Base-by-base conservation (phyloP, 2,797 vertebrate genomes). In the Bryconaethiops microstoma region DNA sequence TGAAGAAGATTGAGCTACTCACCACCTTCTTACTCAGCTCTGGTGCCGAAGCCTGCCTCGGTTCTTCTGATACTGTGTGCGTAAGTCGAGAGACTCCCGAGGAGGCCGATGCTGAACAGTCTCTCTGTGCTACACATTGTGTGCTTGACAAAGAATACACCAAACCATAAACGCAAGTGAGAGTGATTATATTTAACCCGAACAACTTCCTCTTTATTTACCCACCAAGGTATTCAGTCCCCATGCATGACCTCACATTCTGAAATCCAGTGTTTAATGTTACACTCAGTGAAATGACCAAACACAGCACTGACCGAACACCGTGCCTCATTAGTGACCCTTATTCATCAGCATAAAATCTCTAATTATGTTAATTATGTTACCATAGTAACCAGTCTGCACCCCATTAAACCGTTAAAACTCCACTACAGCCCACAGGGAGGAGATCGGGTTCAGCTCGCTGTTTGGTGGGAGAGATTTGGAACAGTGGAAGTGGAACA, bases 201-300 rank as follows among this genome's bases (percentile, higher is more conserved):
- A 1, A 65, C 78, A 88, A 93, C 91, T 95, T 95, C 94, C 90
- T 83, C 74, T 63, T 92, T 88, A 52, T 81, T 77, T 79, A 50
- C 80, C 74, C 78, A 68, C 59, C 73, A 39, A 62, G 7, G 72
- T 35, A 1, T 4, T 54, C 74, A 23, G 39, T 40, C 42, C 21
- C 0, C 5, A 35, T 12, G 14, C 4, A 17, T 5, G 16, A 16
- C 14, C 2, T 7, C 8, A 5, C 29, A 16, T 14, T 50, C 2
- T 16, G 7, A 16, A 77, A 63, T 25, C 35, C 40, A 80, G 19
- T 21, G 6, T 45, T 45, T 7, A 7, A 45, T 29, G 29, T 29
- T 29, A 29, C 29, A 3, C 29, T 29, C 29, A 29, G 29, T 29
- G 29, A 29, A 29, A 29, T 29, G 29, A 29, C 29, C 42, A 45